Conservation (phyloP, 2,113 vertebrate species). For the Pipra filicauda region DNA sequence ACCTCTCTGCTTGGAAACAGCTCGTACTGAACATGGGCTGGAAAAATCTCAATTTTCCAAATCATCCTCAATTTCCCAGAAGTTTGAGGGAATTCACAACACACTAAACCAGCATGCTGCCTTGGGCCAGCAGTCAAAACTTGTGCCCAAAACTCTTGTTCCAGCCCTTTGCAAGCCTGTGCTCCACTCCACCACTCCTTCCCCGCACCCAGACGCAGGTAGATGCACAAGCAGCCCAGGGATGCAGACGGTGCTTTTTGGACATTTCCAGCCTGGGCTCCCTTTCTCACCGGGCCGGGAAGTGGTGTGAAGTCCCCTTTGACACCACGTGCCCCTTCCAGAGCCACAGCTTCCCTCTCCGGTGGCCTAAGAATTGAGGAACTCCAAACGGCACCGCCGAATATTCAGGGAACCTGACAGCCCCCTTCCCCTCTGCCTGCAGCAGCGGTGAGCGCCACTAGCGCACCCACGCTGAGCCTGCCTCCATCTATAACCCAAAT, state of each 20-base stretch:
- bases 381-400: slow-evolving; percentile 46
- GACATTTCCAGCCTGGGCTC: neutral
- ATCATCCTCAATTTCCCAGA: neutral
- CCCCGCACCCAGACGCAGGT: fast-evolving
- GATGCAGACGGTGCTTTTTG: neutral
- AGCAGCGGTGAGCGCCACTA: neutral
- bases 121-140: neutral
- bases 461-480: neutral
- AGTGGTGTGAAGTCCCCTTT: slow-evolving; percentile 55
- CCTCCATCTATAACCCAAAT: slow-evolving; percentile 62
- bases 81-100: neutral
- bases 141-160: neutral
- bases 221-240: neutral
- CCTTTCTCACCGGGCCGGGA: slow-evolving; percentile 26
- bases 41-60: neutral
- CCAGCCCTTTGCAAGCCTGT: neutral
- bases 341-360: slow-evolving; percentile 67
- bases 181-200: neutral
- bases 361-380: slow-evolving; percentile 59
- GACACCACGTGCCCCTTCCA: slow-evolving; percentile 56
- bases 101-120: neutral
- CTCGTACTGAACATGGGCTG: neutral
- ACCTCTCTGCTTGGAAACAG: neutral
- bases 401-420: slow-evolving; percentile 62
- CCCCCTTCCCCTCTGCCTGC: slow-evolving; percentile 45